phyloP scores from a whole-genome alignment of 2,888 invertebrate genomes.

The Polietes domitor region DNA sequence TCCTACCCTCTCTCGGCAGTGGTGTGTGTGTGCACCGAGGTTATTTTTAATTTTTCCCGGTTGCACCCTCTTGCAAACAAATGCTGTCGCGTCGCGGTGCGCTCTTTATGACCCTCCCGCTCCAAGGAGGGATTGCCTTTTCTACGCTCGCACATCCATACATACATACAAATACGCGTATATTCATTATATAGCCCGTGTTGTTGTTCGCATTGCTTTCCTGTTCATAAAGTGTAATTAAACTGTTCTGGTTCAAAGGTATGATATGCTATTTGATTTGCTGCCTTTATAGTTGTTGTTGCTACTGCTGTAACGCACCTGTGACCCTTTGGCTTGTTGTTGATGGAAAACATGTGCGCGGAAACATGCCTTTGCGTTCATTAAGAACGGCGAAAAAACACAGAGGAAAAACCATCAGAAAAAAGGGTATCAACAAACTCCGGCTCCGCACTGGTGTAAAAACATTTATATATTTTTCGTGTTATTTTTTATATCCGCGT shows the following conservation, averaged over 20 bases:
- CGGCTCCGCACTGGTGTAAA: slow-evolving; percentile 9
- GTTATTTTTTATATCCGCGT: neutral
- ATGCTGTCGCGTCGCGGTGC: neutral
- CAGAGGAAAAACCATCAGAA: neutral
- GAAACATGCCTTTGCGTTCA: slow-evolving; percentile 29
- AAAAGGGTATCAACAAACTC: slow-evolving; percentile 34
- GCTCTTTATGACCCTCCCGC: neutral
- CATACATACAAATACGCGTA: too few species aligned
- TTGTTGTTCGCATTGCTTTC: slow-evolving; percentile 37
- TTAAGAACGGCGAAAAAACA: neutral
- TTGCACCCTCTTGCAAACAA: slow-evolving; percentile 11
- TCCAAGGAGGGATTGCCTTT: neutral
- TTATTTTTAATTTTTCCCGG: slow-evolving; percentile 11
- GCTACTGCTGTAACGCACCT: slow-evolving; percentile 33
- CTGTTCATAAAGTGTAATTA: slow-evolving; percentile 62
- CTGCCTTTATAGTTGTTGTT: slow-evolving; percentile 37
- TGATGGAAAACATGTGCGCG: slow-evolving; percentile 10
- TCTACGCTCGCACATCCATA: too few species aligned
- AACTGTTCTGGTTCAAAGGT: slow-evolving; percentile 64
- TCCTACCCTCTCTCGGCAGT: neutral
- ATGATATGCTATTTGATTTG: slow-evolving; percentile 56
- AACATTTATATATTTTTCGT: slow-evolving; percentile 12
- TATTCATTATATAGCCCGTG: slow-evolving; percentile 6
- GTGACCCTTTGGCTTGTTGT: slow-evolving; percentile 14
- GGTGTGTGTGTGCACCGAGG: neutral